Base-by-base conservation (phyloP, 2,888 invertebrate species). In the Drosophila prolongata region DNA sequence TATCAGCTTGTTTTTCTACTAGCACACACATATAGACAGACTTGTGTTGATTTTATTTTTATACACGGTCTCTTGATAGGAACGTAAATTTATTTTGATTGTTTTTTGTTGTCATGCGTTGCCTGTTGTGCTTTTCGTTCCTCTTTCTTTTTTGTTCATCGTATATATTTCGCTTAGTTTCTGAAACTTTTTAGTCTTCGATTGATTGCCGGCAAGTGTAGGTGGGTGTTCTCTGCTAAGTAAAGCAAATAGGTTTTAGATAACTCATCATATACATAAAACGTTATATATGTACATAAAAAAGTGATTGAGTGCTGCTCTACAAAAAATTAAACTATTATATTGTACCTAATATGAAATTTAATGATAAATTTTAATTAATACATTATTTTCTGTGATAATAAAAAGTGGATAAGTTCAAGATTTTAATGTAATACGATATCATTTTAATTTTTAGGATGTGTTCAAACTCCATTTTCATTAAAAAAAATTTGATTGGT, bases 1-100 rank as follows among this genome's bases (percentile, higher is more conserved):
- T 75, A 81, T 88, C 79, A 85, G 75, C 83, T 75, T 85, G 74
- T 75, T 75, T 85, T 73, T 57, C 24, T 59, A 56, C 52, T 40
- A 34, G 19, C 52, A 56, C 58, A 54, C n/a, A 13, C n/a, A 11
- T 16, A 53, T 42, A 44, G 19, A 58, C 30, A 34, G 49, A 69
- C 86, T 80, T 82, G 69, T 86, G 86, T 73, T 78, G 70, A 68
- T 66, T 75, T 86, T 89, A 77, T 84, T 70, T 87, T 74, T 83
- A 69, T 84, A 81, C 44, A 66, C 47, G 46, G 16, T 14, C 59
- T 67, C 56, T 60, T 87, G 85, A 81, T 87, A 81, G 85, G 67
- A 74, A 55, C 62, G 47, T 62, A 53, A 75, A 70, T 69, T 50
- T 58, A 38, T 69, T 60, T 75, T 77, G 35, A 72, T 77, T 74